Evolutionary conservation across 1,140 invertebrate genomes (phyloP), one percentile per base, ranked within the genome.

Genomic region (Zaprionus taronus): DNA sequence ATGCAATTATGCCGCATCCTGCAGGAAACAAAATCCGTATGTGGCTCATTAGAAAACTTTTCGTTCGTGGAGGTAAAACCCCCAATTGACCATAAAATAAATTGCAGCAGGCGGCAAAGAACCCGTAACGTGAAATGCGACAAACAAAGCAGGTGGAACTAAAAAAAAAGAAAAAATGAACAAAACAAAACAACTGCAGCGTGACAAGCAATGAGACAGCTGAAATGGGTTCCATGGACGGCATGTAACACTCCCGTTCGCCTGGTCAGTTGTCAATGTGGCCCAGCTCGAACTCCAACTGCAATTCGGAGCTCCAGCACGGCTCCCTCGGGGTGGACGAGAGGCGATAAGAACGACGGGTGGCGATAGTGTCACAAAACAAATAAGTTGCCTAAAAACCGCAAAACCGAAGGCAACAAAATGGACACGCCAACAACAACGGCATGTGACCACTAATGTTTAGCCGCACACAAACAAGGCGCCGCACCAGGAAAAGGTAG

Each of bases 361-460:
- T 51, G 47, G 76, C 77, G 76, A 85, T 75, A 75, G 77, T 84
- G 85, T 80, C 79, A 64, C 79, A 90, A 76, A 80, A 82, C 81
- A 90, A 90, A 89, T 89, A 89, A 79, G 72, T 85, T 89, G 71
- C 79, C n/a, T 66, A 79, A 79, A 90, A 81, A 77, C 84, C 84
- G 79, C 84, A 90, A 75, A 79, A 68, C 72, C 70, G 72, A 78
- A 62, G 66, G 73, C 73, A 72, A 55, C 73, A 74, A 74, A 74
- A 58, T 65, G 55, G 51, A 69, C 73, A 76, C 73, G 55, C 44
- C 60, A 70, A 55, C 66, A 26, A 31, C 66, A 75, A 56, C 49
- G 41, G 47, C 61, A 76, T 77, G 72, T 84, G 72, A 89, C 85
- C 85, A 81, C 85, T 90, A 85, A 89, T 89, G 85, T 90, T 82